A percentile compares a stretch with the other conserved stretches of the same genome.
These are phyloP conservation scores for Epinotia ramella DNA, from an alignment of 2,888 invertebrate species.

Conservation along the genomic window DNA sequence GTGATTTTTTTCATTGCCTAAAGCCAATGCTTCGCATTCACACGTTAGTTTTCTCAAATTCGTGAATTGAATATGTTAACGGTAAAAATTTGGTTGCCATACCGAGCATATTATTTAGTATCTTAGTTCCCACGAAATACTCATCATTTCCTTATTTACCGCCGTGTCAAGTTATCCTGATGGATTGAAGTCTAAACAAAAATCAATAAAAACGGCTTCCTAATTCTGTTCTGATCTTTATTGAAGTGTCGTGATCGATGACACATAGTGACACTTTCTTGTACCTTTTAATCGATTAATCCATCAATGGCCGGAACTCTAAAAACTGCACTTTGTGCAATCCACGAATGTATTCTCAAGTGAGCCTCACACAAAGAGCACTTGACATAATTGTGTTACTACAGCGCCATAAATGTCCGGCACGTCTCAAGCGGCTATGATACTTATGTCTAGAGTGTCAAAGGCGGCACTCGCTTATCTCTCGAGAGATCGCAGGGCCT, in stretches of 20 bases:
- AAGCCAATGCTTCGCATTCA: slow-evolving; percentile 27
- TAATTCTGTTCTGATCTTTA: slow-evolving; percentile 3
- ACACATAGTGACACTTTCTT: slow-evolving; percentile 46
- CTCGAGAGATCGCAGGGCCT: not conserved
- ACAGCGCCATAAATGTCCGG: slow-evolving; percentile 21
- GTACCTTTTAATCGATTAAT: slow-evolving; percentile 65
- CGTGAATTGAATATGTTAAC: not conserved
- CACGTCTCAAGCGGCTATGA: not conserved
- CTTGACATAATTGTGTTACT: slow-evolving; percentile 28
- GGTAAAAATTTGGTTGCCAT: not conserved
- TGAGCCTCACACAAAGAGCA: slow-evolving; percentile 66
- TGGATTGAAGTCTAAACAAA: slow-evolving; percentile 3
- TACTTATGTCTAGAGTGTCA: slow-evolving; percentile 9
- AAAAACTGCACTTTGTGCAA: slow-evolving; percentile 63
- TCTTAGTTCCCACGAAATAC: slow-evolving; percentile 6
- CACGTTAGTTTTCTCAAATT: slow-evolving; percentile 13
- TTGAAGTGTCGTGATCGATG: slow-evolving; percentile 32
- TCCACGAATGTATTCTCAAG: slow-evolving; percentile 49
- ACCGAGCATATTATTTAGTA: not conserved
- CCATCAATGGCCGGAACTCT: slow-evolving; percentile 77
- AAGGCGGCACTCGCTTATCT: slow-evolving; percentile 8
- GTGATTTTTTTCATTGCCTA: not conserved
- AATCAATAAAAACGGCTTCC: slow-evolving; percentile 8
- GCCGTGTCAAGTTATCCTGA: slow-evolving; percentile 14
- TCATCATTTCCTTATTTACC: not conserved